Evolutionary conservation across 2,888 invertebrate species (phyloP), one percentile per base, ranked within the genome.

Genomic region (Rhagium mordax): DNA sequence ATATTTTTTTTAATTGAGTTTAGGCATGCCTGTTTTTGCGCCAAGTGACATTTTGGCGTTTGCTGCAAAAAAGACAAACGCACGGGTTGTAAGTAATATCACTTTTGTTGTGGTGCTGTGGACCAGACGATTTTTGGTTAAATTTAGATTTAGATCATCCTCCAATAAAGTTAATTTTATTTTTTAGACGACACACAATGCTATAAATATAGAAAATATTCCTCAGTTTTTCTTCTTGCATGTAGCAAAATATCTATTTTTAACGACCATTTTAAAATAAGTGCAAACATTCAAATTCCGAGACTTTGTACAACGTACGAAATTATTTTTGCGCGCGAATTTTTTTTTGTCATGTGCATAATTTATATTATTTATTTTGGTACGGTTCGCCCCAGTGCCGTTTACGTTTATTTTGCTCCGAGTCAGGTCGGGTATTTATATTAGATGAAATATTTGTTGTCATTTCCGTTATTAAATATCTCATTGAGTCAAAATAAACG

Each of bases 401-500:
- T 4, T 5, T n/a, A 13, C 6, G 2, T 53, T 7, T 53, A 53
- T 53, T 53, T 53, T 53, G 2, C n/a, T 41, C n/a, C 41, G n/a
- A n/a, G 4, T n/a, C 41, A 15, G 3, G 41, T 2, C n/a, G 41
- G n/a, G n/a, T 41, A 41, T 41, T 41, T 41, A 10, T 2, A 15
- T 41, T n/a, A n/a, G n/a, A n/a, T n/a, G 41, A 41, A 41, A 41
- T 41, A 18, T 47, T 41, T 48, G 47, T 61, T 57, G 15, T 68
- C 33, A 41, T 29, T 62, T 57, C 29, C 57, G 48, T 49, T 71
- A 71, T 71, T 71, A 47, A 60, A 66, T 71, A 60, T 29, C 60
- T 65, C 49, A 55, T 64, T 71, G 66, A 70, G 70, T 73, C 60
- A 73, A 73, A 70, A 73, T 72, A 64, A 53, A 64, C 66, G 53